These are phyloP conservation scores for Coregonus clupeaformis DNA, from an alignment of 2,113 vertebrate species.

Conservation along the genomic window DNA sequence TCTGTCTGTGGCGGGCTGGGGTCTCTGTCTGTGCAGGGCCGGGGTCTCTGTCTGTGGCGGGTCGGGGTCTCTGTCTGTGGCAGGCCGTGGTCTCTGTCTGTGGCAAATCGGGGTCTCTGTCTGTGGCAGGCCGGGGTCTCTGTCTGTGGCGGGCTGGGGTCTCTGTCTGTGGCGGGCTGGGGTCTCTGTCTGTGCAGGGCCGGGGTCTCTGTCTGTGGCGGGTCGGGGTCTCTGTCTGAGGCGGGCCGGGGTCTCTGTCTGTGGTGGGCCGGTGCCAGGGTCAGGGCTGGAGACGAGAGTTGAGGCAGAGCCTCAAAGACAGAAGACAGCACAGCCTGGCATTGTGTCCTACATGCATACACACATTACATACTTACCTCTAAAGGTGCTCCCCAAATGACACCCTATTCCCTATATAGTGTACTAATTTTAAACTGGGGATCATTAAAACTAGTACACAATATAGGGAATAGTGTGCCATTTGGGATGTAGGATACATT, in stretches of 20 bases:
- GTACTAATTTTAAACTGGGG: too few species aligned
- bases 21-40: too few species aligned
- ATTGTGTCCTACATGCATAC: slow-evolving; percentile 27
- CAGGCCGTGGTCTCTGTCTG: too few species aligned
- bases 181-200: too few species aligned
- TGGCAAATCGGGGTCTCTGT: too few species aligned
- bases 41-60: too few species aligned
- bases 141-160: too few species aligned
- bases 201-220: not conserved
- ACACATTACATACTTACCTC: not conserved
- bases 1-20: too few species aligned
- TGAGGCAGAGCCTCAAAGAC: slow-evolving; percentile 30
- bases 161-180: not conserved
- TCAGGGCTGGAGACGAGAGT: not conserved
- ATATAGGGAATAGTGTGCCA: not conserved
- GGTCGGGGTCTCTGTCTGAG: not conserved
- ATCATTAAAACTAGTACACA: too few species aligned
- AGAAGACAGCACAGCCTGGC: not conserved
- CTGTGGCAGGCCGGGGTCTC: too few species aligned
- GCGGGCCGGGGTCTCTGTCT: not conserved
- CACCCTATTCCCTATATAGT: too few species aligned
- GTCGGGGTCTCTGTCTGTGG: too few species aligned
- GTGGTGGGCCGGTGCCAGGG: not conserved
- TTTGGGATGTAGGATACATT: not conserved
- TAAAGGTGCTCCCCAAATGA: not conserved